These are phyloP conservation scores for Epizoanthus scotinus DNA, from an alignment of 92 coral and sea anemone species.

Conservation along the genomic window DNA sequence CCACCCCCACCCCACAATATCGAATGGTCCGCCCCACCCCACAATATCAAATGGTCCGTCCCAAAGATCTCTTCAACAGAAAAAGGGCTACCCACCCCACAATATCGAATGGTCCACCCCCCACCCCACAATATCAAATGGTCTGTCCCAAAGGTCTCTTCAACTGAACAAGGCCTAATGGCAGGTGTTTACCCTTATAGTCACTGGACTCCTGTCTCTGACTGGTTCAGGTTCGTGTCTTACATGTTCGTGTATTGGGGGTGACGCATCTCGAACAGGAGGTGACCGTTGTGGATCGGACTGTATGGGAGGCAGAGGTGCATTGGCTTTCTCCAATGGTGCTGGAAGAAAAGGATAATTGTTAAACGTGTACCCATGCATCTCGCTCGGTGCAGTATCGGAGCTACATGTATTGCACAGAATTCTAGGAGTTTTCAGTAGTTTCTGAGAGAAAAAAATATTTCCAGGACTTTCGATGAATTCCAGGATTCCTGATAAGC, in stretches of 20 bases:
- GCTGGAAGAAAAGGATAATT: conserved; percentile 1
- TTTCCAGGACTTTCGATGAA: no score
- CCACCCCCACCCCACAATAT: no score
- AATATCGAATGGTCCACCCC: no score
- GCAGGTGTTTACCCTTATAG: background rate
- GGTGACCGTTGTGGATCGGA: conserved; percentile 33
- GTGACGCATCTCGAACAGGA: conserved; percentile 33
- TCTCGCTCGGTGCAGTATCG: background rate
- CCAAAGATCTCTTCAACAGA: no score
- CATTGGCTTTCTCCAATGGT: conserved; percentile 14
- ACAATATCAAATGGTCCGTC: no score
- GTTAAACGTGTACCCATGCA: background rate
- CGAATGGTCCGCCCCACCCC: no score
- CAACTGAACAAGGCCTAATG: background rate
- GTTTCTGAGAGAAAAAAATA: no score
- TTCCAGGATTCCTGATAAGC: no score
- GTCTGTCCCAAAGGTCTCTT: no score
- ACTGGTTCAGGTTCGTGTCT: conserved; percentile 8
- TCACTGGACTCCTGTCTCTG: conserved; percentile 10
- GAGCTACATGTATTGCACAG: background rate
- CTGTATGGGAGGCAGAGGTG: conserved; percentile 38
- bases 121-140: no score
- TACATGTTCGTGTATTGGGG: background rate
- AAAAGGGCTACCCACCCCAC: no score
- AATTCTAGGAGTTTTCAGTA: background rate